These are phyloP conservation scores for Thumatha senex DNA, from an alignment of 2,888 invertebrate genomes.

Conservation along the genomic window DNA sequence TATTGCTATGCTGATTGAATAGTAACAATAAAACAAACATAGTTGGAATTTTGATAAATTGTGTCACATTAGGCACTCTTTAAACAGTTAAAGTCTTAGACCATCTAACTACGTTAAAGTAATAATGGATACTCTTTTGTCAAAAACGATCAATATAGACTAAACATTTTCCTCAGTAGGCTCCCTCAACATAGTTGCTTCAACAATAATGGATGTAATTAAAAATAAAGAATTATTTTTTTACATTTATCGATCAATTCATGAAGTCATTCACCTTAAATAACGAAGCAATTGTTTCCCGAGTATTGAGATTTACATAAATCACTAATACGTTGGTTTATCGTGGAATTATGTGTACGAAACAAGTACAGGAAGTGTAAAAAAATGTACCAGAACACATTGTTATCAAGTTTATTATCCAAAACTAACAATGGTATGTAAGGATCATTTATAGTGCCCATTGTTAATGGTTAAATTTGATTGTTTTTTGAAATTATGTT, in stretches of 20 bases:
- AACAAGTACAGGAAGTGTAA: slow-evolving; percentile 67
- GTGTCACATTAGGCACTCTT: too few relatives aligned
- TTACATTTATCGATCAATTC: background rate
- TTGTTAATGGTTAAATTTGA: slow-evolving; percentile 57
- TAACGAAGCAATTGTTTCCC: slow-evolving; percentile 9
- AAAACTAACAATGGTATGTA: slow-evolving; percentile 64
- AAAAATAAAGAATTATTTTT: background rate
- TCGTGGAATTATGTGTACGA: slow-evolving; percentile 41
- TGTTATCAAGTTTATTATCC: slow-evolving; percentile 62
- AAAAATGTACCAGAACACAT: slow-evolving; percentile 52
- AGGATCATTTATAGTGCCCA: slow-evolving; percentile 63
- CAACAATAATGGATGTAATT: too few relatives aligned
- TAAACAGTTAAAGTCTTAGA: too few relatives aligned
- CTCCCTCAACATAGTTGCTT: too few relatives aligned
- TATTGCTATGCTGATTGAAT: background rate
- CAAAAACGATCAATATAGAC: too few relatives aligned
- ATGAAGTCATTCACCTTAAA: slow-evolving; percentile 25
- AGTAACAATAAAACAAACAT: too few relatives aligned
- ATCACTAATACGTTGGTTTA: slow-evolving; percentile 30
- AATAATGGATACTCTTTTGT: too few relatives aligned
- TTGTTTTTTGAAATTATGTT: slow-evolving; percentile 53
- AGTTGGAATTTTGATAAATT: too few relatives aligned
- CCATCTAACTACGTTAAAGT: too few relatives aligned
- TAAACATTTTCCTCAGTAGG: too few relatives aligned
- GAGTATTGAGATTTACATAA: slow-evolving; percentile 32